Evolutionary conservation across 2,113 vertebrate genomes (phyloP), one percentile per base, ranked within the genome.

Genomic region (Shinisaurus crocodilurus): DNA sequence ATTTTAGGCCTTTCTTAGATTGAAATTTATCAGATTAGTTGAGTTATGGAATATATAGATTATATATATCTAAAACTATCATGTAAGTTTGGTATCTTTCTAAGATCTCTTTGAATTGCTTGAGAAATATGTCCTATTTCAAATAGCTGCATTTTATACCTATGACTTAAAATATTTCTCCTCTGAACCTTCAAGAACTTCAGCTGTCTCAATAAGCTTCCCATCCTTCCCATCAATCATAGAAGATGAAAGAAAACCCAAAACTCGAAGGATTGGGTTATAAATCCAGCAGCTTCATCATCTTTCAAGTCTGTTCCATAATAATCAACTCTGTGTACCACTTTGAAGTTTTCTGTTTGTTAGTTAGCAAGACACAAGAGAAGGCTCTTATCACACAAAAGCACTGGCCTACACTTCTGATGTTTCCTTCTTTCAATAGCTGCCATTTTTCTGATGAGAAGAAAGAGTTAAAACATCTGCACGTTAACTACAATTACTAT

Each of bases 311-410:
- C 16, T 67, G 9, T 94, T 85, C 76, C 81, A 15, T 0, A 83
- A 0, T 91, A 94, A 92, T 90, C 80, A 83, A 60, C 40, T 86
- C 45, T 74, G 74, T 86, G 18, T 87, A 12, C 10, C 80, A 60
- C 18, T 95, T 95, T 94, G 91, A 90, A 90, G 48, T 12, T 87
- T 90, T 9, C 70, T 91, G 12, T 87, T 90, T 92, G 72, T 92
- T 92, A 43, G 79, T 90, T 91, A 34, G n/a, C 50, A 88, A 83
- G 93, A 88, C 29, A 8, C 85, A 85, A 88, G 40, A 70, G 2
- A 79, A 27, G 37, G 67, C n/a, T 89, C 40, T 48, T 70, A 69
- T 87, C 67, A 70, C 1, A 27, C 75, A 90, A 89, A 90, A 87
- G 5, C 83, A 88, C 1, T 89, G 1, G 1, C 16, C 48, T 34